phyloP scores from a whole-genome alignment of 2,888 invertebrate species.

The Agrilus cyanescens region DNA sequence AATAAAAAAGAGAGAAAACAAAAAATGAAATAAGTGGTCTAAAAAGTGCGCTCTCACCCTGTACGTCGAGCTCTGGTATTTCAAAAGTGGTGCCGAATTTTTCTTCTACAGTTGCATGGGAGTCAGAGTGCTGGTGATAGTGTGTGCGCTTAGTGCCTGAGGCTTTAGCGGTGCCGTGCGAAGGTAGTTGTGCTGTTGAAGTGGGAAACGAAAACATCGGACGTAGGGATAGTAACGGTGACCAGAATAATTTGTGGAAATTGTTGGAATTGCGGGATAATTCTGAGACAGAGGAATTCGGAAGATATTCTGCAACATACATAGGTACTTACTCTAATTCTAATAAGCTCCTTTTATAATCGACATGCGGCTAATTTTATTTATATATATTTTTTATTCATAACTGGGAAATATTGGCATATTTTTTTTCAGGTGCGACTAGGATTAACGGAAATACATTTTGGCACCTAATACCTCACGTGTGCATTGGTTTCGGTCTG shows the following conservation, averaged over 20 bases:
- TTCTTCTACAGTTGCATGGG: conserved; percentile 35
- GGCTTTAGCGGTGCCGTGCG: conserved; percentile 30
- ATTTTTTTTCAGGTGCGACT: too few species aligned
- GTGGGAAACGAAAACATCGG: conserved; percentile 52
- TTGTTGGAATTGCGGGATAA: conserved; percentile 43
- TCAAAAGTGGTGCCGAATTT: conserved; percentile 34
- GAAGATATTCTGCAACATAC: conserved; percentile 47
- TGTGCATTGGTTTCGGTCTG: too few species aligned
- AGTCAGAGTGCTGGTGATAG: conserved; percentile 20
- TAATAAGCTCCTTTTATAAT: too few species aligned
- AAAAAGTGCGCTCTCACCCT: conserved; percentile 31
- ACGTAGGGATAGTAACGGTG: conserved; percentile 41
- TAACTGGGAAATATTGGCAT: too few species aligned
- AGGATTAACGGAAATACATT: too few species aligned
- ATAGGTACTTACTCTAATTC: conserved; percentile 34
- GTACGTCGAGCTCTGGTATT: conserved; percentile 30
- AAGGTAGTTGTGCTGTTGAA: conserved; percentile 23
- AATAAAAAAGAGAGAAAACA: background rate
- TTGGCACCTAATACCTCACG: too few species aligned
- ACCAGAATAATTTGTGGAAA: conserved; percentile 38
- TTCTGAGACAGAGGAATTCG: conserved; percentile 44
- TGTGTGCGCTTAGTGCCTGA: conserved; percentile 33
- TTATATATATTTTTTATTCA: too few species aligned
- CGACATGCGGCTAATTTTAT: too few species aligned
- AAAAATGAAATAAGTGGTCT: conserved; percentile 13